A percentile compares a stretch with the other conserved stretches of the same genome.
Evolutionary conservation across 1,140 invertebrate genomes (phyloP).

Genomic region (Xylocopa sonorina): DNA sequence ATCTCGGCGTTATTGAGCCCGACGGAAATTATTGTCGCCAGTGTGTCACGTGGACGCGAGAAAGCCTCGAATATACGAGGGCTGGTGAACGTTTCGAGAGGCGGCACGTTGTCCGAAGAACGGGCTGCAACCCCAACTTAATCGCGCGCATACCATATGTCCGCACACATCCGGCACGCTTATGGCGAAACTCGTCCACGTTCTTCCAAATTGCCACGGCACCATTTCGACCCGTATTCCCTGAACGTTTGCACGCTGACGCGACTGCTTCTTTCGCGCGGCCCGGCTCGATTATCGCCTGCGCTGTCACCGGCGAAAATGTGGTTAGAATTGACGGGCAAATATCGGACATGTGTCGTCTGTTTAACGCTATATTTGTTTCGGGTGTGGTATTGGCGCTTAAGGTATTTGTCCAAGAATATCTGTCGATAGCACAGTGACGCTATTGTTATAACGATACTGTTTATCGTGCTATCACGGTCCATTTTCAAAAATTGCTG

Average conservation of each 20-base stretch:
- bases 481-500: too few relatives aligned
- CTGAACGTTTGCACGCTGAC: conserved; percentile 21
- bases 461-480: too few relatives aligned
- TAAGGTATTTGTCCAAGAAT: too few relatives aligned
- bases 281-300: conserved; percentile 12
- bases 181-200: conserved; percentile 55
- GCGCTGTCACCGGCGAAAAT: not conserved
- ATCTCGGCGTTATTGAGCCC: not conserved
- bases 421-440: too few relatives aligned
- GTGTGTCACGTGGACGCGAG: conserved; percentile 6
- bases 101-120: conserved; percentile 22
- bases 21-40: conserved; percentile 17
- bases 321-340: conserved; percentile 8
- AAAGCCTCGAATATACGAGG: conserved; percentile 16
- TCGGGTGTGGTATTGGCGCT: too few relatives aligned
- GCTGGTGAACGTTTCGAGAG: not conserved
- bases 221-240: conserved; percentile 27
- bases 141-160: conserved; percentile 64
- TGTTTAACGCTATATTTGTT: too few relatives aligned
- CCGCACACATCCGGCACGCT: conserved; percentile 55
- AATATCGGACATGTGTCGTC: not conserved
- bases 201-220: conserved; percentile 55
- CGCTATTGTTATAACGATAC: too few relatives aligned
- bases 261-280: conserved; percentile 16
- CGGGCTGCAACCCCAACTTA: conserved; percentile 54